These are phyloP conservation scores for Tinamus major DNA, from an alignment of 2,797 vertebrate species.

Conservation along the genomic window DNA sequence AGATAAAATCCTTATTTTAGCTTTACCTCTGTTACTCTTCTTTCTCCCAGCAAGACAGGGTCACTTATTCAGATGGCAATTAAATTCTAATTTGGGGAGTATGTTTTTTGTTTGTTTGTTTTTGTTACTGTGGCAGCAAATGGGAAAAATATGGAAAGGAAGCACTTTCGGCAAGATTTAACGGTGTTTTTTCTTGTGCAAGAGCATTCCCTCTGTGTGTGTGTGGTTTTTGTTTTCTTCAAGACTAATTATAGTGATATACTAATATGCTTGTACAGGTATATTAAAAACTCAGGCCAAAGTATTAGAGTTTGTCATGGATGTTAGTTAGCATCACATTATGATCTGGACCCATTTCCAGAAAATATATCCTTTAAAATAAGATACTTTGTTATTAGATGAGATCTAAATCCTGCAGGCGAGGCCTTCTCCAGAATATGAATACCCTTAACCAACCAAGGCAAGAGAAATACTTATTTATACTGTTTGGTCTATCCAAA, in stretches of 20 bases:
- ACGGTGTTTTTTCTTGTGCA: background rate
- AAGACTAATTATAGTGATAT: background rate
- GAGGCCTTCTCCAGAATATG: background rate
- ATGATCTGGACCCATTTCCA: background rate
- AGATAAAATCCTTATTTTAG: background rate
- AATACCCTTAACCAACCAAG: background rate
- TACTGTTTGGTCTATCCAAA: background rate
- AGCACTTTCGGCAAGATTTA: background rate
- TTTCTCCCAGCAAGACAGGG: background rate
- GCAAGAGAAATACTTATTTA: background rate
- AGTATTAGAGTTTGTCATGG: background rate
- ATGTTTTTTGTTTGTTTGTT: background rate
- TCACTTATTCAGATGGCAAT: background rate
- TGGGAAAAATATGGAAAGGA: background rate
- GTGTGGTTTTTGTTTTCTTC: background rate
- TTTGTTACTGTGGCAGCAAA: background rate
- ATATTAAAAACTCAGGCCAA: background rate
- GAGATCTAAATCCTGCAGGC: background rate
- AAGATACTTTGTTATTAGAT: background rate
- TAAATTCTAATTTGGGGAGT: background rate
- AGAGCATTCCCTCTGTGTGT: background rate
- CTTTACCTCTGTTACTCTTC: background rate
- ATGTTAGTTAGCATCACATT: background rate
- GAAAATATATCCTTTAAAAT: background rate
- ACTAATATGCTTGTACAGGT: background rate